These are phyloP conservation scores for Spisula solida DNA, from an alignment of 2,888 invertebrate genomes.

Conservation along the genomic window DNA sequence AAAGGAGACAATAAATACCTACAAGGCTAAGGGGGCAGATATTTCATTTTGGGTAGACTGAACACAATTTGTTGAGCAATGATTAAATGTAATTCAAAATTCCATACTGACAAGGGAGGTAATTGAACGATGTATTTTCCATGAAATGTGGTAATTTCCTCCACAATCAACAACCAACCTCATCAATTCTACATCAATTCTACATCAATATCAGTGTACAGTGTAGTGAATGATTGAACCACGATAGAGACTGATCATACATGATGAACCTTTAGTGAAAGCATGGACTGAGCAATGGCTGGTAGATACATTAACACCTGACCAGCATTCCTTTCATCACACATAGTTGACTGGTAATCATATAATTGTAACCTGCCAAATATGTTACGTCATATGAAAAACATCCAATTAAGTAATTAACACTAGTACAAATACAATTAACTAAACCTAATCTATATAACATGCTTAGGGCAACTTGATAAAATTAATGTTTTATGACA, in stretches of 20 bases:
- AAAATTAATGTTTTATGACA: neutral
- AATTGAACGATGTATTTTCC: neutral
- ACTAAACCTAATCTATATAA: constrained; percentile 6
- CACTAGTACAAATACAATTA: neutral
- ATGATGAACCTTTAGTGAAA: neutral
- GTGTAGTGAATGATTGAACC: neutral
- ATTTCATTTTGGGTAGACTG: neutral
- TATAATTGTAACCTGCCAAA: neutral
- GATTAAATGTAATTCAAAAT: neutral
- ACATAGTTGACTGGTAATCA: neutral
- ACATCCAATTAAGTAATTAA: constrained; percentile 19
- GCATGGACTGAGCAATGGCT: neutral
- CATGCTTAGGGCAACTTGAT: neutral
- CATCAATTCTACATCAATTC: neutral
- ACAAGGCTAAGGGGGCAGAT: neutral
- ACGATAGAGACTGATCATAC: neutral
- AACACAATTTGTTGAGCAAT: neutral
- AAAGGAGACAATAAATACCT: neutral
- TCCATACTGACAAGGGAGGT: neutral
- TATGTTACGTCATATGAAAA: neutral
- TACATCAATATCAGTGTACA: neutral
- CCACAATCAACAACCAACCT: neutral
- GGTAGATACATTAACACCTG: constrained; percentile 4
- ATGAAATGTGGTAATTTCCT: neutral
- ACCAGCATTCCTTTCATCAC: neutral